phyloP scores from a whole-genome alignment of 2,888 invertebrate species.

The Dendrolimus pini region DNA sequence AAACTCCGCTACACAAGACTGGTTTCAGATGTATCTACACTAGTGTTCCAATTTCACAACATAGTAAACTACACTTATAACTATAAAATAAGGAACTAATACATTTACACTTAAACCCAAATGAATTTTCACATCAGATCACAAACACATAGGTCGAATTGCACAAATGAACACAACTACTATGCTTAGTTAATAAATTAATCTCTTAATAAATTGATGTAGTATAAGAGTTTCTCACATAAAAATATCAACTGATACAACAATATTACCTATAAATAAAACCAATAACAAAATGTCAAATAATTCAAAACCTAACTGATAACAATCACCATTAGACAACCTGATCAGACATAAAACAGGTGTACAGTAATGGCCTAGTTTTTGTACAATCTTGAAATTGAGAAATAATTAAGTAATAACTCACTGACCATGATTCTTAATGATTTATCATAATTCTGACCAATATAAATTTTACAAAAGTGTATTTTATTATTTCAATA shows the following conservation, averaged over 20 bases:
- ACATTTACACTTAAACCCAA: slow-evolving; percentile 64
- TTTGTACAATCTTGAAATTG: background rate
- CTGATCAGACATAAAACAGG: background rate
- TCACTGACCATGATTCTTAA: background rate
- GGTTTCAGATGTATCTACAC: slow-evolving; percentile 24
- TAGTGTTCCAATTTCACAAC: slow-evolving; percentile 35
- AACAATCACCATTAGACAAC: background rate
- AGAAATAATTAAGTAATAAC: background rate
- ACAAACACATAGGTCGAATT: slow-evolving; percentile 68
- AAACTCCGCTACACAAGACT: slow-evolving; percentile 26
- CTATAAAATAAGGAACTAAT: slow-evolving; percentile 74
- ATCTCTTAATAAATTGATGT: slow-evolving; percentile 59
- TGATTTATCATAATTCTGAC: slow-evolving; percentile 16
- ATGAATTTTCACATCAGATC: slow-evolving; percentile 70
- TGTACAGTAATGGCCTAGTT: background rate
- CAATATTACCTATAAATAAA: slow-evolving; percentile 56
- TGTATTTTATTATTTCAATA: slow-evolving; percentile 33
- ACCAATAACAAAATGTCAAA: slow-evolving; percentile 62
- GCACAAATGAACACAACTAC: slow-evolving; percentile 66
- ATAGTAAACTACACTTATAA: slow-evolving; percentile 46
- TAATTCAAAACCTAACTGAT: slow-evolving; percentile 39
- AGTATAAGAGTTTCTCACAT: slow-evolving; percentile 50
- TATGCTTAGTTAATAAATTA: slow-evolving; percentile 64
- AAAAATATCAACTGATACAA: slow-evolving; percentile 71
- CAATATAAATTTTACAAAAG: slow-evolving; percentile 32